Conservation (phyloP, 2,888 invertebrate species). For the Brachylomia viminalis region DNA sequence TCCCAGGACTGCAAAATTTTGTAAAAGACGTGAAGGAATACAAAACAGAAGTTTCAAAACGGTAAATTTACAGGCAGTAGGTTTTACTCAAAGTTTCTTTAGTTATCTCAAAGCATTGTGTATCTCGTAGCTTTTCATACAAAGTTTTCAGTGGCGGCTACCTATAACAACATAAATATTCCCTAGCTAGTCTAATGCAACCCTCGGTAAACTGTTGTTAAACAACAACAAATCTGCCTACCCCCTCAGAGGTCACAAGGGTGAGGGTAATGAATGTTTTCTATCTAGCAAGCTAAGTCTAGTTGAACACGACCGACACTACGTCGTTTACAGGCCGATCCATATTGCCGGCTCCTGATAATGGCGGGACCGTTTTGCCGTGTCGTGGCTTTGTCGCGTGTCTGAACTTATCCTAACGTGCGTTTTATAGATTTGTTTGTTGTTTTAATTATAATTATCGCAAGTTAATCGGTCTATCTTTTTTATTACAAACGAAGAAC, state of each 20-base stretch:
- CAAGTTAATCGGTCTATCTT: constrained; percentile 7
- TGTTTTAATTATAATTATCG: constrained; percentile 38
- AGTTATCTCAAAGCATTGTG: neutral
- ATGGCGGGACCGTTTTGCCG: constrained; percentile 35
- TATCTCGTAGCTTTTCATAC: neutral
- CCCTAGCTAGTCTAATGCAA: constrained; percentile 7
- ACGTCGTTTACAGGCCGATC: constrained; percentile 49
- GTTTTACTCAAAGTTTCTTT: too few relatives aligned
- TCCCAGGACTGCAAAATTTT: too few relatives aligned
- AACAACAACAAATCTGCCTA: constrained; percentile 31
- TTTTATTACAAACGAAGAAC: neutral
- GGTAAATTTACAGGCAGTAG: neutral
- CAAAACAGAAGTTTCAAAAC: too few relatives aligned
- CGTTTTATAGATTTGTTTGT: constrained; percentile 32
- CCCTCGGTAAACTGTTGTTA: constrained; percentile 32
- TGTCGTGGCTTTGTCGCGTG: constrained; percentile 52
- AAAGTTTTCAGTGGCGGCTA: neutral
- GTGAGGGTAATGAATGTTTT: constrained; percentile 49
- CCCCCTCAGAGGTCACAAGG: constrained; percentile 34
- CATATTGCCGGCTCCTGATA: constrained; percentile 53
- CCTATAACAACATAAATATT: constrained; percentile 1
- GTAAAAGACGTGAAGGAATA: too few relatives aligned
- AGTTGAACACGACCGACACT: constrained; percentile 37
- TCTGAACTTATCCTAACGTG: constrained; percentile 31
- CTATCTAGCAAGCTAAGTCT: constrained; percentile 40